Percentiles rank a stretch among this genome's conserved stretches.
These are phyloP conservation scores for Anguilla japonica DNA, from an alignment of 2,113 vertebrate genomes.

Conservation along the genomic window DNA sequence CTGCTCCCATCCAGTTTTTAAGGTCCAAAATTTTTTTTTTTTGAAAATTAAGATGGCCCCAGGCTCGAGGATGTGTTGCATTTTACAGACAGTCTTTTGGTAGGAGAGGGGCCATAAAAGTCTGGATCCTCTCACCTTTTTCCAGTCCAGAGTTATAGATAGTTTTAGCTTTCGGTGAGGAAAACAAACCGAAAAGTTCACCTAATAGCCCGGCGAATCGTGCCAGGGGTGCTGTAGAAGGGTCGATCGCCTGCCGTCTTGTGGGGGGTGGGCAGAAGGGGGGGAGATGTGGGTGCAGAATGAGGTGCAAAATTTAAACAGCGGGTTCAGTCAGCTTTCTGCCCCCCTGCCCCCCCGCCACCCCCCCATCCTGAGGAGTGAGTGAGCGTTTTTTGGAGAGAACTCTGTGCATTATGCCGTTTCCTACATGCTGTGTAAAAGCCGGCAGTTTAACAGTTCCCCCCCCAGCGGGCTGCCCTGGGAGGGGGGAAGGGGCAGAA, in stretches of 20 bases:
- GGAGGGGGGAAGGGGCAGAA: too few relatives aligned
- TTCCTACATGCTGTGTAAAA: too few relatives aligned
- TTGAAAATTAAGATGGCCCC: too few relatives aligned
- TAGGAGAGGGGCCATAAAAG: not conserved
- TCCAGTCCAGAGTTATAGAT: not conserved
- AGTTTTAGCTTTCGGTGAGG: not conserved
- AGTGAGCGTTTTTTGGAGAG: too few relatives aligned
- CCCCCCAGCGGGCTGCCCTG: too few relatives aligned
- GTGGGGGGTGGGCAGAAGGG: not conserved
- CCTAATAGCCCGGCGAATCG: not conserved
- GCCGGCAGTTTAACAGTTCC: too few relatives aligned
- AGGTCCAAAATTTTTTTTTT: too few relatives aligned
- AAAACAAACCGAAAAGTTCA: not conserved
- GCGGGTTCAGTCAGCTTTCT: not conserved
- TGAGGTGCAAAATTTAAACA: not conserved
- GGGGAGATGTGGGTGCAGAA: not conserved
- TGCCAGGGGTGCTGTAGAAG: not conserved
- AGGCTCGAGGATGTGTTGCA: too few relatives aligned
- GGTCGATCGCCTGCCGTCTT: not conserved
- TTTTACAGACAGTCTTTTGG: not conserved
- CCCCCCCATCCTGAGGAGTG: too few relatives aligned
- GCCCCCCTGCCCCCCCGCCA: not conserved
- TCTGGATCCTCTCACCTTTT: not conserved
- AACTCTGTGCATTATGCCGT: too few relatives aligned
- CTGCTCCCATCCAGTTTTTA: slow-evolving; percentile 40